A percentile compares a stretch with the other conserved stretches of the same genome.
Evolutionary conservation across 2,113 vertebrate species (phyloP).

Genomic region (Helogale parvula): DNA sequence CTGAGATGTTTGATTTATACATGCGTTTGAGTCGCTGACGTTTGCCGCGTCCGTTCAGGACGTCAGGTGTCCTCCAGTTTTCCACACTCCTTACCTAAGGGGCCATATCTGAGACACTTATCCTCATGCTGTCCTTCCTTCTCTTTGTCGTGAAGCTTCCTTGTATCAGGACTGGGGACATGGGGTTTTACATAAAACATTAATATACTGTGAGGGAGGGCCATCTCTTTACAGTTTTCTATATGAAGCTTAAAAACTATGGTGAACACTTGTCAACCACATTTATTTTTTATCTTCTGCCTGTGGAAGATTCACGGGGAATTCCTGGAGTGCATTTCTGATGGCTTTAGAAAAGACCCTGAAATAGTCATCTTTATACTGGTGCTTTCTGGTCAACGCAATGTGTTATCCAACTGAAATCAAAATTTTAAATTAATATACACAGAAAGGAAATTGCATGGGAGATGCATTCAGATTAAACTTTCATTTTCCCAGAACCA

Average conservation of each 20-base stretch:
- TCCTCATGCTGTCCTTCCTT: conserved; percentile 52
- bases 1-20: background rate
- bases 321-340: conserved; percentile 29
- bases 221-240: background rate
- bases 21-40: background rate
- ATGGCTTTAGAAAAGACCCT: conserved; percentile 35
- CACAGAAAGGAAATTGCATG: background rate
- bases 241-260: background rate
- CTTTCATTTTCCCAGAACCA: background rate
- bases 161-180: conserved; percentile 47
- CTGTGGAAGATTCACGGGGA: conserved; percentile 49
- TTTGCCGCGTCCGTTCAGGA: background rate
- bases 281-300: conserved; percentile 74
- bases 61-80: background rate
- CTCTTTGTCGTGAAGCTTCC: conserved; percentile 62
- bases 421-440: background rate
- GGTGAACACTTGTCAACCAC: conserved; percentile 68
- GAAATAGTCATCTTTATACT: background rate
- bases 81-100: background rate
- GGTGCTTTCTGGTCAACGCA: conserved; percentile 2
- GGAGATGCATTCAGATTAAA: conserved; percentile 33
- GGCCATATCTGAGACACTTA: conserved; percentile 58
- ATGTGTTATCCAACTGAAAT: background rate
- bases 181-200: conserved; percentile 73
- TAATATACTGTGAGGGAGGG: conserved; percentile 38